Conservation (phyloP, 1,140 invertebrate species). For the Zaprionus vittiger region DNA sequence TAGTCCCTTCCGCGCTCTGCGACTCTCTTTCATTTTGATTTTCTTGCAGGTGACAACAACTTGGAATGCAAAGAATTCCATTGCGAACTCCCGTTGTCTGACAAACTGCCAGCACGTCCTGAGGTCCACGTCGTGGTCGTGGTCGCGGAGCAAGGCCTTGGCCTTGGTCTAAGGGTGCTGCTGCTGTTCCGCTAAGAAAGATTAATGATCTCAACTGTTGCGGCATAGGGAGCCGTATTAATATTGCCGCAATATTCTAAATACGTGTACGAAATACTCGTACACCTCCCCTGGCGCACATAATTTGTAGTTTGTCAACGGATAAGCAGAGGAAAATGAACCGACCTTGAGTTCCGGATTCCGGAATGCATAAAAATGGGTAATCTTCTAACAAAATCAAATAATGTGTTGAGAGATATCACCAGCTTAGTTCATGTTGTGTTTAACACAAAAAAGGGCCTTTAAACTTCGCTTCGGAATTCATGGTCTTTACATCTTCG, state of each 20-base stretch:
- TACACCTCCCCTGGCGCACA: conserved; percentile 18
- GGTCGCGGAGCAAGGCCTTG: conserved; percentile 7
- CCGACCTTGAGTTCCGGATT: not conserved
- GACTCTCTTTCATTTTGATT: conserved; percentile 9
- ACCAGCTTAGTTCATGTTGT: not conserved
- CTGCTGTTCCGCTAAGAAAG: conserved; percentile 55
- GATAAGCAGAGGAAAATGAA: conserved; percentile 23
- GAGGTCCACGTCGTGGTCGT: not conserved
- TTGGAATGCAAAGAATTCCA: conserved; percentile 37
- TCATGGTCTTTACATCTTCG: no score
- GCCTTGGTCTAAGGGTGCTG: conserved; percentile 12
- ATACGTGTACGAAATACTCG: conserved; percentile 33
- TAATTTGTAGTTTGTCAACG: conserved; percentile 68
- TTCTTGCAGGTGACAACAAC: conserved; percentile 44
- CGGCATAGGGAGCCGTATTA: conserved; percentile 54
- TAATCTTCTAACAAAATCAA: not conserved
- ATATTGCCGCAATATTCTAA: conserved; percentile 69
- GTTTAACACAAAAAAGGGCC: not conserved
- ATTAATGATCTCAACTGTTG: conserved; percentile 66
- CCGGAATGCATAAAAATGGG: not conserved
- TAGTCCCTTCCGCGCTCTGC: conserved; percentile 1
- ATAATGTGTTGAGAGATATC: not conserved
- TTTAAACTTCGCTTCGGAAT: not conserved
- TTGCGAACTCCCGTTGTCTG: conserved; percentile 3
- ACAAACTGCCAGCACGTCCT: conserved; percentile 31